phyloP scores from a whole-genome alignment of 2,888 invertebrate genomes.

The Anthoptus insignis region DNA sequence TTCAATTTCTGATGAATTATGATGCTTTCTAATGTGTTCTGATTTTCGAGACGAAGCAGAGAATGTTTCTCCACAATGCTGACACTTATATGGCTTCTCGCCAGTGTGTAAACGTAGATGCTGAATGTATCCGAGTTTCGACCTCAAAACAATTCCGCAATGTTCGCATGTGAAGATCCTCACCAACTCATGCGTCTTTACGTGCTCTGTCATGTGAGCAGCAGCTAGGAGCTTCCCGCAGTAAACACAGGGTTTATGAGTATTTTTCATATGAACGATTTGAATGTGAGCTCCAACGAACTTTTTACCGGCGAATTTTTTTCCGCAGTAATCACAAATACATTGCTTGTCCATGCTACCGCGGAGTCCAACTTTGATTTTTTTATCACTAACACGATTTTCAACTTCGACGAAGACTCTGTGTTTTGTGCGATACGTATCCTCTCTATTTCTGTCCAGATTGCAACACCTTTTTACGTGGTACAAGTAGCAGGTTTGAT shows the following conservation, averaged over 20 bases:
- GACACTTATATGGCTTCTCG: slow-evolving; percentile 71
- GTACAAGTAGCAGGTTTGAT: slow-evolving; percentile 69
- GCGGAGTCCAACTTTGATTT: slow-evolving; percentile 65
- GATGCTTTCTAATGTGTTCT: slow-evolving; percentile 67
- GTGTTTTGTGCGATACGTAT: slow-evolving; percentile 55
- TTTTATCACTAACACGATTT: slow-evolving; percentile 58
- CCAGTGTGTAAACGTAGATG: slow-evolving; percentile 76
- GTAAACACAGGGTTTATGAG: slow-evolving; percentile 69
- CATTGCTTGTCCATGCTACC: slow-evolving; percentile 67
- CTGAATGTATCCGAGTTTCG: slow-evolving; percentile 69
- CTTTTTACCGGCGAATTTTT: slow-evolving; percentile 71
- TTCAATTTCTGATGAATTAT: slow-evolving; percentile 55
- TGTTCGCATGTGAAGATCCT: slow-evolving; percentile 62
- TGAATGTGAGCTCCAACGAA: slow-evolving; percentile 75
- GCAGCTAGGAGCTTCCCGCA: slow-evolving; percentile 73
- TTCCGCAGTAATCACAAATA: slow-evolving; percentile 75
- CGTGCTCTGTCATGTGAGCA: slow-evolving; percentile 73
- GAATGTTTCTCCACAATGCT: slow-evolving; percentile 69
- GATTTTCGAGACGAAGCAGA: slow-evolving; percentile 74
- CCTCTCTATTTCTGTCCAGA: slow-evolving; percentile 57
- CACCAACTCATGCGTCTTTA: slow-evolving; percentile 63
- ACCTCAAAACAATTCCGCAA: slow-evolving; percentile 66
- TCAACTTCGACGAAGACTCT: slow-evolving; percentile 62
- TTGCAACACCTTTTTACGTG: slow-evolving; percentile 72
- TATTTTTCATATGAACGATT: slow-evolving; percentile 74